Evolutionary conservation across 2,113 vertebrate species (phyloP).

Genomic region (Phaethon lepturus): DNA sequence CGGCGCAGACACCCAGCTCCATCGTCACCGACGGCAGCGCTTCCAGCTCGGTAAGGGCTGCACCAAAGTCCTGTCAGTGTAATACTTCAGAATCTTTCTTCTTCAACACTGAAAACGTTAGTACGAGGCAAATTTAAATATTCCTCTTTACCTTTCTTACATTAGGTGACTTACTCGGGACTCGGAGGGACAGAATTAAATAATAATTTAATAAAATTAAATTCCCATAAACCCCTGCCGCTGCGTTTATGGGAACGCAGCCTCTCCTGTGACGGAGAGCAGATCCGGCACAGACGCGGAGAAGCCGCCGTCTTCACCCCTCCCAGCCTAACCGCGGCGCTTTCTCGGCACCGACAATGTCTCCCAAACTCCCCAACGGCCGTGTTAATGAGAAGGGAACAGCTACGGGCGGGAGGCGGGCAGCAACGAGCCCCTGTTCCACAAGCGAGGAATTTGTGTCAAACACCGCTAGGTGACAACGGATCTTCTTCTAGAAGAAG

Average conservation of each 20-base stretch:
- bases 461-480: neutral
- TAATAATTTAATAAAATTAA: too few relatives aligned
- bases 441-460: neutral
- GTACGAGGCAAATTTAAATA: neutral
- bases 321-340: neutral
- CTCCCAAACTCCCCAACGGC: neutral
- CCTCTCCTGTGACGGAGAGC: neutral
- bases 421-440: accelerated
- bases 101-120: neutral
- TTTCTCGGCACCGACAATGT: accelerated
- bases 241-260: neutral
- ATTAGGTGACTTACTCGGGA: neutral
- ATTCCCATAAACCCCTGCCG: too few relatives aligned
- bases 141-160: neutral
- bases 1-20: neutral
- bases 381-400: accelerated
- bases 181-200: neutral
- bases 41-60: neutral
- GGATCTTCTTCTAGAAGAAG: neutral
- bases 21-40: neutral
- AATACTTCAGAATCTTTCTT: neutral
- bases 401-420: neutral
- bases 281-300: neutral
- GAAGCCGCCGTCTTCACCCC: neutral
- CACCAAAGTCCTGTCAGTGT: neutral